Conservation (phyloP, 2,888 invertebrate genomes). For the Acanthopleura granulata region DNA sequence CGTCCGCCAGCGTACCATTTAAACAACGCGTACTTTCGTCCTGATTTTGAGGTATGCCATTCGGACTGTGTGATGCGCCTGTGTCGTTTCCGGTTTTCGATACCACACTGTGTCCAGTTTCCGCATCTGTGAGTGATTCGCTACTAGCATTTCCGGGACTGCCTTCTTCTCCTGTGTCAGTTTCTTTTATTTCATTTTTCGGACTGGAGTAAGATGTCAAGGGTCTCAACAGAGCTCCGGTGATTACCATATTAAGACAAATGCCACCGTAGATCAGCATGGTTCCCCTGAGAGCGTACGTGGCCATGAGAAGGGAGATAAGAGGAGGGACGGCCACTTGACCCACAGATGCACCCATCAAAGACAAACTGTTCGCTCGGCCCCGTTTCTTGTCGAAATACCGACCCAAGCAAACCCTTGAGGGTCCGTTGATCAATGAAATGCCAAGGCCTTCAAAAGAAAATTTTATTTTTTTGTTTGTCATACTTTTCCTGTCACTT, state of each 20-base stretch:
- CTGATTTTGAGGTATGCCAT: background rate
- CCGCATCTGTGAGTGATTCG: background rate
- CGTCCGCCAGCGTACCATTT: background rate
- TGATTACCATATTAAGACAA: background rate
- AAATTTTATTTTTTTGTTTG: no score
- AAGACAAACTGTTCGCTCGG: background rate
- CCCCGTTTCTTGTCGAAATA: conserved; percentile 12
- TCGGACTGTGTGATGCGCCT: background rate
- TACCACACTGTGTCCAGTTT: no score
- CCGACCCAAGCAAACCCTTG: conserved; percentile 9
- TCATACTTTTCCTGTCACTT: no score
- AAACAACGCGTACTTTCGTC: background rate
- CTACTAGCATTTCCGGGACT: background rate
- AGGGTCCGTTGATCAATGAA: background rate
- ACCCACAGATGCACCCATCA: conserved; percentile 3
- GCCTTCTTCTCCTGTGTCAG: background rate
- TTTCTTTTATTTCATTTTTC: background rate
- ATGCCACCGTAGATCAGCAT: conserved; percentile 14
- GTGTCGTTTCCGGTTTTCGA: background rate
- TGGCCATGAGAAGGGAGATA: background rate
- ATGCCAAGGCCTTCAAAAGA: conserved; percentile 4
- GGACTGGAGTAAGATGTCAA: background rate
- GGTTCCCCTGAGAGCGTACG: background rate
- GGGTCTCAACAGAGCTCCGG: conserved; percentile 15
- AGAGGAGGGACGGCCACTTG: conserved; percentile 8